A percentile compares a stretch with the other conserved stretches of the same genome.
Conservation (phyloP, 2,888 invertebrate genomes). For the Colletes collaris region DNA sequence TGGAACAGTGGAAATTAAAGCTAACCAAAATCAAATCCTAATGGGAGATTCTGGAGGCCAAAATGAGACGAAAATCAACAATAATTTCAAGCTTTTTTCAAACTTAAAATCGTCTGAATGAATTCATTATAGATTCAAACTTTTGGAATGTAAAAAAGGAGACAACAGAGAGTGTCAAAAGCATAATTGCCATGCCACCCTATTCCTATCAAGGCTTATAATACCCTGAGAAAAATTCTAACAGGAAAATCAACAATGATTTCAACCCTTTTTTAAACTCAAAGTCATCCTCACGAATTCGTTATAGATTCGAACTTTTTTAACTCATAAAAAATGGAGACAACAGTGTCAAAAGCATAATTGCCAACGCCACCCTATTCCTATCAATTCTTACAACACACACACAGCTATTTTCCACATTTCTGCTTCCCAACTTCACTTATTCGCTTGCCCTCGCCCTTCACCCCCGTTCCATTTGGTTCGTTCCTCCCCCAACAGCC, state of each 20-base stretch:
- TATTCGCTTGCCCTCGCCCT: constrained; percentile 35
- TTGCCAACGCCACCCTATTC: constrained; percentile 34
- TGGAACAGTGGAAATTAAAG: too few species aligned
- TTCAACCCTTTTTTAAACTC: too few species aligned
- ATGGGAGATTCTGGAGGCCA: too few species aligned
- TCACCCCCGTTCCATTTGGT: constrained; percentile 31
- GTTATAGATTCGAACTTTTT: constrained; percentile 7
- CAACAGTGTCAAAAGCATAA: constrained; percentile 54
- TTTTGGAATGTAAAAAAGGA: constrained; percentile 34
- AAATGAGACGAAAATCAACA: too few species aligned
- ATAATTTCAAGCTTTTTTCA: too few species aligned
- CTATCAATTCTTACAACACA: constrained; percentile 46
- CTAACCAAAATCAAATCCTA: too few species aligned
- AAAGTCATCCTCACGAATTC: neutral
- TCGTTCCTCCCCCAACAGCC: constrained; percentile 19
- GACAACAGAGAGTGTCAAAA: constrained; percentile 55
- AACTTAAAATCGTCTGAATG: neutral
- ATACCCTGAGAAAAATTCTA: too few species aligned
- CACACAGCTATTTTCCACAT: constrained; percentile 56
- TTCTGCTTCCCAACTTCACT: constrained; percentile 2
- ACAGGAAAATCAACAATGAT: too few species aligned
- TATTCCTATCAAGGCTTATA: constrained; percentile 44
- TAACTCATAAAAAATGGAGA: constrained; percentile 45
- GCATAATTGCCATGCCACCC: constrained; percentile 43
- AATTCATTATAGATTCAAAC: constrained; percentile 2